These are phyloP conservation scores for Euura saliciscinereae DNA, from an alignment of 1,140 invertebrate species.

Conservation along the genomic window DNA sequence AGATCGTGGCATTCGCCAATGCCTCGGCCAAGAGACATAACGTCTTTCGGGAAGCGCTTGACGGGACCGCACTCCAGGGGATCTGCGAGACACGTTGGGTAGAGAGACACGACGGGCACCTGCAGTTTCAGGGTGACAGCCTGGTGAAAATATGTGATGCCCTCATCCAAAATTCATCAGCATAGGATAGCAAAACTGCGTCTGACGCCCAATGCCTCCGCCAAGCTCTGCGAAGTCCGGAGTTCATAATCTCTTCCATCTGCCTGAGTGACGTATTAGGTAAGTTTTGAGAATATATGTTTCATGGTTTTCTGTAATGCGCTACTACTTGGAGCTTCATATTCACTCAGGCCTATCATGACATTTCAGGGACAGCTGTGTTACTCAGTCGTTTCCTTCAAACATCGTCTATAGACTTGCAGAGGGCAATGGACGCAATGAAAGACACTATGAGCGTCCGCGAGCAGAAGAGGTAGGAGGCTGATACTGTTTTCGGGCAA, in stretches of 20 bases:
- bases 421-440: constrained; percentile 26
- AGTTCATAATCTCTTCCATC: constrained; percentile 24
- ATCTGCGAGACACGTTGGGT: constrained; percentile 34
- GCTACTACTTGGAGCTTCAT: background rate
- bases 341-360: constrained; percentile 1
- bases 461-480: constrained; percentile 21
- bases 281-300: constrained; percentile 18
- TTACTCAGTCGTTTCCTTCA: constrained; percentile 29
- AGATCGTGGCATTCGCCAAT: constrained; percentile 35
- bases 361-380: constrained; percentile 16
- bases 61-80: constrained; percentile 20
- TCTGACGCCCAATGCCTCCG: constrained; percentile 21
- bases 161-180: constrained; percentile 16
- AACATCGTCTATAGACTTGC: constrained; percentile 30
- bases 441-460: constrained; percentile 24
- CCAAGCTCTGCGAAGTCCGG: constrained; percentile 20
- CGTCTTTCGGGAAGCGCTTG: constrained; percentile 15
- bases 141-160: constrained; percentile 20
- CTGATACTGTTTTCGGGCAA: constrained; percentile 16
- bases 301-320: background rate
- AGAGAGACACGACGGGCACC: constrained; percentile 24
- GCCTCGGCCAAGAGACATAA: constrained; percentile 28
- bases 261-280: constrained; percentile 27
- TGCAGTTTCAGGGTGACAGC: constrained; percentile 26
- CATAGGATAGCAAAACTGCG: constrained; percentile 19